Base-by-base conservation (phyloP, 2,888 invertebrate species). In the Leptarthrus brevirostris region DNA sequence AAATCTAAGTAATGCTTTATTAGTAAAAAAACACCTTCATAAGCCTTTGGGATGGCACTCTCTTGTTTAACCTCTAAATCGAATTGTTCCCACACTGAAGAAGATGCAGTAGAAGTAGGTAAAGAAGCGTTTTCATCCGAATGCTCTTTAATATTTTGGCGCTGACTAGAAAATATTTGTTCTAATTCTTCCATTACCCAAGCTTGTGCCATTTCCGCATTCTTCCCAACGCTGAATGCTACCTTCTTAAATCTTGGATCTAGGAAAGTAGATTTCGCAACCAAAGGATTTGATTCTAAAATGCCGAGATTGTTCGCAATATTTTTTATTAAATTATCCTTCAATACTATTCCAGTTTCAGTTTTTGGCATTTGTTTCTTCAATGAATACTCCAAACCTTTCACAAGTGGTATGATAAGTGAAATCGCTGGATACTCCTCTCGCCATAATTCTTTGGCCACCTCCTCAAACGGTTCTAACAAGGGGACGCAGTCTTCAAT, bases 171-270 rank as follows among this genome's bases (percentile, higher is more conserved):
- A 30, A 6, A 6, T 30, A 4, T 30, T 30, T 30, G 4, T 8
- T 47, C n/a, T 40, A 64, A 36, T 26, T 64, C 64, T 53, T 74
- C 64, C 64, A 54, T n/a, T 3, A 74, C 36, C 54, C 54, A 72
- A 53, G 58, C 44, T 18, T 74, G 26, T 24, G 64, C 74, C 54
- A 54, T 53, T 10, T 16, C 40, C 4, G 53, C 73, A 12, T 73
- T 73, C 14, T 66, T 49, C 10, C 53, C 64, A 12, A 24, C 47
- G 16, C 52, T 70, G 20, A 74, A 74, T 20, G 58, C 74, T 6
- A 20, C 30, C 49, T 71, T 74, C 26, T 74, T 74, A 14, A 64
- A 14, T 74, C 74, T 52, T 10, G 64, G 44, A 72, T 74, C 61
- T 26, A 71, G 18, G n/a, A 64, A 54, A 0, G 74, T 71, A 26